Conservation (phyloP, 2,888 invertebrate species). For the Steinernema carpocapsae region DNA sequence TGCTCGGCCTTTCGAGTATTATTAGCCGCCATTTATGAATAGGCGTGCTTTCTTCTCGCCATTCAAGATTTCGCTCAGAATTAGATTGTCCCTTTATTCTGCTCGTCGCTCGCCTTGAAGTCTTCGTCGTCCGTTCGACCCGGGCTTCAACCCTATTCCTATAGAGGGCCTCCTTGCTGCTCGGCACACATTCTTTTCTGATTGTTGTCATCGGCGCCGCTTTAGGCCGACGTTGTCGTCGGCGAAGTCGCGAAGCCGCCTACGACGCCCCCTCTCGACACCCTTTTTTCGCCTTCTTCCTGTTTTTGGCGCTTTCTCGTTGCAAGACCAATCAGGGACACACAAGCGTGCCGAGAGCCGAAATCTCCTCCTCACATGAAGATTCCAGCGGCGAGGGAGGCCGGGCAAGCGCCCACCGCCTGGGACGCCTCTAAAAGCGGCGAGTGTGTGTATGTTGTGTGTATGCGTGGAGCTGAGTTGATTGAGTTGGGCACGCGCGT, state of each 20-base stretch:
- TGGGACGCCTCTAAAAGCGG: not conserved
- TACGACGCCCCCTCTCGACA: constrained; percentile 6
- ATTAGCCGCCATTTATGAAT: too few relatives aligned
- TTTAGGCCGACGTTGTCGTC: too few relatives aligned
- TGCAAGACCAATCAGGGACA: constrained; percentile 31
- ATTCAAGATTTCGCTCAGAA: not conserved
- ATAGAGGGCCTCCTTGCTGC: too few relatives aligned
- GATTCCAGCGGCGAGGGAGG: not conserved
- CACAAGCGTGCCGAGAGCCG: not conserved
- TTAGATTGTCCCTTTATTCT: constrained; percentile 9
- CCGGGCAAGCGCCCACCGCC: not conserved
- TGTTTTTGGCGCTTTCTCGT: constrained; percentile 27
- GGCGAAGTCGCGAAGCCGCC: not conserved
- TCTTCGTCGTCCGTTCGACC: too few relatives aligned
- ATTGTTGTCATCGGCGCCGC: too few relatives aligned
- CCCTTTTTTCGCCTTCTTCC: constrained; percentile 30
- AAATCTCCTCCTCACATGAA: constrained; percentile 11
- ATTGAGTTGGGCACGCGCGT: constrained; percentile 22
- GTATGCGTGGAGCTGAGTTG: constrained; percentile 13
- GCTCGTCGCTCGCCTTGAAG: too few relatives aligned
- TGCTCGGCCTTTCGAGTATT: too few relatives aligned
- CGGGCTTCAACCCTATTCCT: too few relatives aligned
- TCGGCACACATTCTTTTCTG: too few relatives aligned
- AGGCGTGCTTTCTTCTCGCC: too few relatives aligned
- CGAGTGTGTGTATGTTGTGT: not conserved